phyloP scores from a whole-genome alignment of 2,888 invertebrate genomes.

The Lottia scabra region DNA sequence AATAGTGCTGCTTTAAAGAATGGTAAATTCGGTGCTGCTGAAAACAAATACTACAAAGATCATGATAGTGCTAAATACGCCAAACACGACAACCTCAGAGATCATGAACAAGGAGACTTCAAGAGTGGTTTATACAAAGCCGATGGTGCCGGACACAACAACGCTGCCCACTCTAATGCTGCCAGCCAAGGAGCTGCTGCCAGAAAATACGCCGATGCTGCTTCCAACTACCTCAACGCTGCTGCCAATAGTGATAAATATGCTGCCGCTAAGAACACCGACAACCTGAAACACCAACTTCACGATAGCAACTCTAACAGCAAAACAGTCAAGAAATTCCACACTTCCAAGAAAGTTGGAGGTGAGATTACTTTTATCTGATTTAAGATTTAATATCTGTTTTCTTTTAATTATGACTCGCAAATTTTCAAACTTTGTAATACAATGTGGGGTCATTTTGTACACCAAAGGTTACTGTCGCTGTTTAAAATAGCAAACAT shows the following conservation, averaged over 20 bases:
- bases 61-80: not conserved
- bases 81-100: slow-evolving; percentile 3
- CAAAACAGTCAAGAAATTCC: slow-evolving; percentile 2
- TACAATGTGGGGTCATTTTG: too few relatives aligned
- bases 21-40: not conserved
- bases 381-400: too few relatives aligned
- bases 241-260: not conserved
- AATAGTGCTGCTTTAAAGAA: not conserved
- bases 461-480: too few relatives aligned
- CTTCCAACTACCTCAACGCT: not conserved
- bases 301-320: slow-evolving; percentile 1
- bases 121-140: not conserved
- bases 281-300: not conserved
- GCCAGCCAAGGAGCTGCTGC: not conserved
- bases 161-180: not conserved
- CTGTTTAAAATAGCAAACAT: too few relatives aligned
- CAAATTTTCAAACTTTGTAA: too few relatives aligned
- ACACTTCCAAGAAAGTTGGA: slow-evolving; percentile 1
- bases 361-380: not conserved
- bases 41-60: slow-evolving; percentile 1
- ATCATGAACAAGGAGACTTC: not conserved
- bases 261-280: not conserved
- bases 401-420: too few relatives aligned
- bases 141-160: not conserved
- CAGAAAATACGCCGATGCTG: not conserved